Conservation (phyloP, 2,888 invertebrate species). For the Platerodrilus igneus region DNA sequence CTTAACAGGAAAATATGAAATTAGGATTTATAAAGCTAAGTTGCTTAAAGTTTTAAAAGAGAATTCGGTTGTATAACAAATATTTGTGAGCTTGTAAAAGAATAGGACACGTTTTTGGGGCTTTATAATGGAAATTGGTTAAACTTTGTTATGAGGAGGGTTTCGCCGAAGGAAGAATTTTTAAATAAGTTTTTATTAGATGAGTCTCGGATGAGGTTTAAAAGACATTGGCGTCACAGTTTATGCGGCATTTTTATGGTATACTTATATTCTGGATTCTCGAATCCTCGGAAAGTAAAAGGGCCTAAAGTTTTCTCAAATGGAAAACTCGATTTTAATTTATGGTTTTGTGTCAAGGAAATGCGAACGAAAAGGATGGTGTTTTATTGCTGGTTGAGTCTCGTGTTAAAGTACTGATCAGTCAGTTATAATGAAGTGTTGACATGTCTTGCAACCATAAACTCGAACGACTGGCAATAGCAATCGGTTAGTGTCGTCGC, state of each 20-base stretch:
- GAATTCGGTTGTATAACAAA: conserved; percentile 12
- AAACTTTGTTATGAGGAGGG: conserved; percentile 15
- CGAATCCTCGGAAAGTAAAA: no score
- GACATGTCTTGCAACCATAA: conserved; percentile 28
- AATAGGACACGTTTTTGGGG: conserved; percentile 16
- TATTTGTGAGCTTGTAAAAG: conserved; percentile 14
- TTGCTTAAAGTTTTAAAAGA: conserved; percentile 11
- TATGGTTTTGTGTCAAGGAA: no score
- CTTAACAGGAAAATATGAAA: no score
- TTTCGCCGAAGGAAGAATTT: conserved; percentile 11
- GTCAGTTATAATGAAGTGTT: conserved; percentile 27
- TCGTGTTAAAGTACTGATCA: conserved; percentile 26
- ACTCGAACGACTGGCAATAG: conserved; percentile 25
- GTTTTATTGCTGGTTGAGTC: no score
- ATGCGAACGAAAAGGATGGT: no score
- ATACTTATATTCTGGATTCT: no score
- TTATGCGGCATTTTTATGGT: conserved; percentile 1
- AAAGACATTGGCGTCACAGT: conserved; percentile 7
- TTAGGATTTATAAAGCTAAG: conserved; percentile 12
- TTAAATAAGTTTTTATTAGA: conserved; percentile 19
- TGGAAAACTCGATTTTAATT: no score
- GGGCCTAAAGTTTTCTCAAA: no score
- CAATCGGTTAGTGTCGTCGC: conserved; percentile 28
- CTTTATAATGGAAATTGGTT: conserved; percentile 17
- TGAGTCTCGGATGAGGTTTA: conserved; percentile 14